A percentile compares a stretch with the other conserved stretches of the same genome.
Conservation (phyloP, 2,888 invertebrate species). For the Exephanes ischioxanthus region DNA sequence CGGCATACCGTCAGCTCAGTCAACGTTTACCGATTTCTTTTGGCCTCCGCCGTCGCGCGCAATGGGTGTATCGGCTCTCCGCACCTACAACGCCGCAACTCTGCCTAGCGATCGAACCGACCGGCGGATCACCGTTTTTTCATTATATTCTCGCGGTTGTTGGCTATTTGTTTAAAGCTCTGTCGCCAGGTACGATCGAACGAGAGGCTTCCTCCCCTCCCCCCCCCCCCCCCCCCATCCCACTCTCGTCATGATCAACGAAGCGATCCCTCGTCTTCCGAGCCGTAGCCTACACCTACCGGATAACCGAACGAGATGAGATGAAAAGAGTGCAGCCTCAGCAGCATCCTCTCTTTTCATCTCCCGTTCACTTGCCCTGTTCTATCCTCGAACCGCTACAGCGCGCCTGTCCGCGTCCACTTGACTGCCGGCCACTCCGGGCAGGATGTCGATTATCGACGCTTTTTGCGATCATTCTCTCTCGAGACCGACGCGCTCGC, state of each 20-base stretch:
- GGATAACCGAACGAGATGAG: constrained; percentile 55
- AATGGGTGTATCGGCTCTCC: constrained; percentile 30
- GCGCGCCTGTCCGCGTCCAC: constrained; percentile 66
- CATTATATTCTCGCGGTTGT: constrained; percentile 64
- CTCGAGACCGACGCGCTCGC: constrained; percentile 64
- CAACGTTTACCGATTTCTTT: constrained; percentile 67
- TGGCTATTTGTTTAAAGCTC: constrained; percentile 70
- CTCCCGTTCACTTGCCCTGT: constrained; percentile 12
- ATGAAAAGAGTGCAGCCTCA: constrained; percentile 51
- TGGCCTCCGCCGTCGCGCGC: constrained; percentile 23
- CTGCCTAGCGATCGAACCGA: constrained; percentile 44
- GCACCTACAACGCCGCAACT: constrained; percentile 13
- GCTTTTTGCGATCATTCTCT: constrained; percentile 80
- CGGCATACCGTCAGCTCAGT: constrained; percentile 66
- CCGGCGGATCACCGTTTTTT: constrained; percentile 41
- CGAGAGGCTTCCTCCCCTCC: constrained; percentile 36
- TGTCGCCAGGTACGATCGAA: constrained; percentile 68
- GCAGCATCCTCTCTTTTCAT: constrained; percentile 43
- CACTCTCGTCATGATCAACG: constrained; percentile 74
- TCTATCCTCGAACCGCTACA: constrained; percentile 60
- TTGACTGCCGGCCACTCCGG: constrained; percentile 70
- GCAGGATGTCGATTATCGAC: constrained; percentile 84
- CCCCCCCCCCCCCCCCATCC: constrained; percentile 16
- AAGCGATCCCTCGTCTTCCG: constrained; percentile 64
- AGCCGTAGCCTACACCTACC: constrained; percentile 48